Evolutionary conservation across 2,888 invertebrate species (phyloP), one percentile per base, ranked within the genome.

Genomic region (Pachymerium ferrugineum): DNA sequence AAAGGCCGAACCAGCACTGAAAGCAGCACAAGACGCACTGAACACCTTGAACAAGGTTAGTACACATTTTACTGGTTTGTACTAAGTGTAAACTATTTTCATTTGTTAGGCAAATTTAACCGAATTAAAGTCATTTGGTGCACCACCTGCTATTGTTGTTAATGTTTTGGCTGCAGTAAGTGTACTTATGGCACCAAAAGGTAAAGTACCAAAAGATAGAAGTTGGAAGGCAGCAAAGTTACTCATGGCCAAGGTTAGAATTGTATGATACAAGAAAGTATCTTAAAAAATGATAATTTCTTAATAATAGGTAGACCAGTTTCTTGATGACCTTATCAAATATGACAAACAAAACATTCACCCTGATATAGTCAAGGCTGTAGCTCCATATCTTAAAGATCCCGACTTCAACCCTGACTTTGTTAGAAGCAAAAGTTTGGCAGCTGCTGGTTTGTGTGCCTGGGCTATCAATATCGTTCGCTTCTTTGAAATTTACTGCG

Each of bases 171-270:
- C 96, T 82, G 90, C 94, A 8, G 91, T 96, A 10, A 93, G 93
- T 82, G 87, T 94, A 76, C 85, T 96, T 0, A 83, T 95, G 8
- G 90, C 89, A 1, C 86, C 88, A 74, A 94, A 94, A 93, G 93
- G 82, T 83, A 86, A 84, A 31, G 62, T 97, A 77, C 94, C 97
- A 0, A 97, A 97, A 81, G 97, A 97, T 82, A 87, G 93, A 76
- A 94, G 93, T 79, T 97, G 97, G 97, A 97, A 97, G 84, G 88
- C 94, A 10, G 93, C 93, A 25, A 97, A 97, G 86, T 87, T 91
- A 76, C 88, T 89, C 77, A 97, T 97, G 97, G 93, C 92, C 0
- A 97, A 96, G 86, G 83, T 82, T 38, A 73, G 8, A n/a, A n/a
- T n/a, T n/a, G n/a, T n/a, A n/a, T n/a, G n/a, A n/a, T n/a, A n/a